A percentile compares a stretch with the other conserved stretches of the same genome.
Evolutionary conservation across 2,113 vertebrate species (phyloP).

Genomic region (Psittacus erithacus): DNA sequence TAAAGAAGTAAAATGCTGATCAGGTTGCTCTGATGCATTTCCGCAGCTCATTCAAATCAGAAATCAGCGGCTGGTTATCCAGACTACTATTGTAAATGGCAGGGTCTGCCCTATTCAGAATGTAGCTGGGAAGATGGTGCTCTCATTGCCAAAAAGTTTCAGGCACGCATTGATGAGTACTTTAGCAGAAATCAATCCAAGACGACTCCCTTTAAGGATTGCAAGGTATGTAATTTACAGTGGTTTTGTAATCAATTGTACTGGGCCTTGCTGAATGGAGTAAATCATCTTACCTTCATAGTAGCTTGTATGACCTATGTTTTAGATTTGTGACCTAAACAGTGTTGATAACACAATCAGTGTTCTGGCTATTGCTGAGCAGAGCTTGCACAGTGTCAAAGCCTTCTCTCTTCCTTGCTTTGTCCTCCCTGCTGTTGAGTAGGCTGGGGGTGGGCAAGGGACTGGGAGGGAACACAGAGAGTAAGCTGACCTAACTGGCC

Average conservation of each 20-base stretch:
- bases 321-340: not conserved
- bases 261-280: not conserved
- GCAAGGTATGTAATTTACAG: conserved; percentile 78
- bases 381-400: not conserved
- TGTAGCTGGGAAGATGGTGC: conserved; percentile 99
- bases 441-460: not conserved
- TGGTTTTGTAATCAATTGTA: not conserved
- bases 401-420: not conserved
- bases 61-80: conserved; percentile 96
- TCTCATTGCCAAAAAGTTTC: conserved; percentile 93
- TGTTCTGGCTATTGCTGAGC: not conserved
- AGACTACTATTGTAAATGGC: conserved; percentile 99
- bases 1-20: not conserved
- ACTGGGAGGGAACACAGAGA: not conserved
- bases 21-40: not conserved
- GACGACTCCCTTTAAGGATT: conserved; percentile 93
- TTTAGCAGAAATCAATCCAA: conserved; percentile 95
- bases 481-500: not conserved
- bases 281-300: not conserved
- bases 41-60: conserved; percentile 95
- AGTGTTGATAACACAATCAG: not conserved
- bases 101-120: conserved; percentile 94
- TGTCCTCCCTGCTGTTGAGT: not conserved
- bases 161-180: conserved; percentile 92
- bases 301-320: not conserved